Conservation (phyloP, 2,113 vertebrate genomes). For the Mustela nigripes region DNA sequence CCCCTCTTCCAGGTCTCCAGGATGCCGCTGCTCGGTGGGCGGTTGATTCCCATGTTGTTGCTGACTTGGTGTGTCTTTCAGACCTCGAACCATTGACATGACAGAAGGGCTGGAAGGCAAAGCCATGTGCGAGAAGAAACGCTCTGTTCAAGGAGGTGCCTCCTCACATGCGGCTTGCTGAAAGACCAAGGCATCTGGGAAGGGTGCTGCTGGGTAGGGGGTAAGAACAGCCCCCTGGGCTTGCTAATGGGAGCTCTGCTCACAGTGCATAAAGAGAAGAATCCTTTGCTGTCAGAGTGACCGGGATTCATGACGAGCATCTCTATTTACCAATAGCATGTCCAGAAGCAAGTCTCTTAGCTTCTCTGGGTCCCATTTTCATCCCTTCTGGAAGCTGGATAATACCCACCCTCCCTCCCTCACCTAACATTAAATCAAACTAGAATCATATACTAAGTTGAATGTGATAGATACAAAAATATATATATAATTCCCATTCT, state of each 20-base stretch:
- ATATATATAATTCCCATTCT: neutral
- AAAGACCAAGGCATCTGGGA: neutral
- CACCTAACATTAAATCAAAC: neutral
- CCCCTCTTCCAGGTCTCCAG: rapidly evolving
- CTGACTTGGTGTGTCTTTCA: neutral
- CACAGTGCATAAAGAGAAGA: neutral
- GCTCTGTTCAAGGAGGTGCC: neutral
- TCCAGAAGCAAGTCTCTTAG: neutral
- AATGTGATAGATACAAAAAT: neutral
- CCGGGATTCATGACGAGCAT: neutral
- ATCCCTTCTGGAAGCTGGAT: neutral
- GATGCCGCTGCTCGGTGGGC: neutral
- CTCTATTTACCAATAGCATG: neutral
- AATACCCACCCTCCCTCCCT: neutral
- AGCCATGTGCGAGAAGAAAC: neutral
- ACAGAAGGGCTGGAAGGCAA: neutral
- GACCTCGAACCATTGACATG: neutral
- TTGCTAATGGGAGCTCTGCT: neutral
- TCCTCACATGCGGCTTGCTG: neutral
- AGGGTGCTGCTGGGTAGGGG: neutral
- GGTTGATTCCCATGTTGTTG: neutral
- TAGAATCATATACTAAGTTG: neutral
- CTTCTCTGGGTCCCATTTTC: neutral
- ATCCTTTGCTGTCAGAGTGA: neutral
- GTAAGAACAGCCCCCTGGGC: neutral